Percentiles rank a stretch among this genome's conserved stretches.
Conservation (phyloP, 2,888 invertebrate genomes). For the Eledone cirrhosa region DNA sequence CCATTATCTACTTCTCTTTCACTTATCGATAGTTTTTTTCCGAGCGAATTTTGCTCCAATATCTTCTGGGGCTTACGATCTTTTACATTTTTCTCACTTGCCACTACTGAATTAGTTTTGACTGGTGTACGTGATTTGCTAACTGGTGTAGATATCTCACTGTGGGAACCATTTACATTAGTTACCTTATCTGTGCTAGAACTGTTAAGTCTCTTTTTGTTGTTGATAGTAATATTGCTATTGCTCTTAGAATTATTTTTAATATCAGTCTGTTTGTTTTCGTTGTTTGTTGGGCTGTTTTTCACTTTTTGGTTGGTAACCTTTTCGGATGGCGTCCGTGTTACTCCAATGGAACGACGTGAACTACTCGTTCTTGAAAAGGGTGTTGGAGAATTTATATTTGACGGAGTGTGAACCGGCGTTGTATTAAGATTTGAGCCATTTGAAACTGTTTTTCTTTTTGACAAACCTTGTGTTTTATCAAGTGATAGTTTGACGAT, state of each 20-base stretch:
- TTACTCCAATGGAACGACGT: slow-evolving; percentile 36
- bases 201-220: neutral
- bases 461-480: slow-evolving; percentile 36
- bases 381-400: slow-evolving; percentile 36
- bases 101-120: no score
- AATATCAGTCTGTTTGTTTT: neutral
- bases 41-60: neutral
- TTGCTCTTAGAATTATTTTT: neutral
- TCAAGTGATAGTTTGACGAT: slow-evolving; percentile 24
- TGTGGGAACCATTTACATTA: neutral
- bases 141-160: neutral
- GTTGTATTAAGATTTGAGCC: slow-evolving; percentile 24
- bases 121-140: neutral
- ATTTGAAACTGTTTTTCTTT: slow-evolving; percentile 32
- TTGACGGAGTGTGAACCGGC: slow-evolving; percentile 31
- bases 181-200: neutral
- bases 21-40: neutral
- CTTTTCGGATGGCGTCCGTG: neutral
- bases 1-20: slow-evolving; percentile 18
- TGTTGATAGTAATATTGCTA: neutral
- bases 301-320: neutral
- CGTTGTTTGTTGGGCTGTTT: no score
- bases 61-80: neutral
- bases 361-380: slow-evolving; percentile 49
- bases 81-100: neutral